Base-by-base conservation (phyloP, 2,797 vertebrate species). In the Linurgus olivaceus region DNA sequence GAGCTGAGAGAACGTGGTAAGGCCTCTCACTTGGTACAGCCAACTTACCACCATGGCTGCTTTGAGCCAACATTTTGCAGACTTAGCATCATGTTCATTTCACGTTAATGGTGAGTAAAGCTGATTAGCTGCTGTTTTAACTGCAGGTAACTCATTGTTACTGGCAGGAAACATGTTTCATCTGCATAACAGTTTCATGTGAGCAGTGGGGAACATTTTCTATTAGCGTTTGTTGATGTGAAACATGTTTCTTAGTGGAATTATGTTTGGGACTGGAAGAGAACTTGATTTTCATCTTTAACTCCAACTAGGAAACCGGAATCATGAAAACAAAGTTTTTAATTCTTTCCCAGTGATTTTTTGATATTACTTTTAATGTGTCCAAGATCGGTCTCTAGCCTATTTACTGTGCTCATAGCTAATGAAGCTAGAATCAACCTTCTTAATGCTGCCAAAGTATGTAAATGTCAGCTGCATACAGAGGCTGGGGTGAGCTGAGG, bases 111-210 rank as follows among this genome's bases (percentile, higher is more conserved):
- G 95, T 78, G 89, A 93, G 42, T 86, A 91, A 94, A 93, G 84
- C 96, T 96, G 96, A 94, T 97, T 94, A 96, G 91, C 87, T 95
- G 93, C 94, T 93, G 91, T 84, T 97, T 96, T 96, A 96, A 97
- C 89, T 13, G 28, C 95, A 94, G 95, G 96, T 96, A 96, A 96
- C 95, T 94, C 93, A 86, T 96, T 6, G 54, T 94, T 90, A 94
- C 85, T 96, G 94, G 85, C 95, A 97, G 87, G 82, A 94, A 96
- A 94, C 95, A 84, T 95, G 95, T 95, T 96, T 96, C 91, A 94
- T 95, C 94, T 96, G 94, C 87, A 86, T 97, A 96, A 95, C 91
- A 59, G 95, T 90, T 95, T 86, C 91, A 83, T 72, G 82, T 75
- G 93, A 96, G 87, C 95, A 95, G 93, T 92, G 91, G 92, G 95